phyloP scores from a whole-genome alignment of 2,888 invertebrate species.

The Camptogramma bilineatum region DNA sequence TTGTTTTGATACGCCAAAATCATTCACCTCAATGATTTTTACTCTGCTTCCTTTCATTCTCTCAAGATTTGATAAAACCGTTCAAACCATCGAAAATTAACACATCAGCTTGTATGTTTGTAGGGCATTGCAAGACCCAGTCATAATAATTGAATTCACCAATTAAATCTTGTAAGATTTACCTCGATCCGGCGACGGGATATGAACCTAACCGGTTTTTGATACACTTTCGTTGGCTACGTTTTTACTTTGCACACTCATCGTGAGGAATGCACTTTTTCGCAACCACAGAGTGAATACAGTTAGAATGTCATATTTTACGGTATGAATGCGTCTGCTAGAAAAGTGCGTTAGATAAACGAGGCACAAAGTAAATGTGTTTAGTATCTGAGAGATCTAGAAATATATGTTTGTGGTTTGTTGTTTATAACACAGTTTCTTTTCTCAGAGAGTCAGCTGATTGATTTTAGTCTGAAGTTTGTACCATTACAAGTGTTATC shows the following conservation, averaged over 20 bases:
- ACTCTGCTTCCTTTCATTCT: no score
- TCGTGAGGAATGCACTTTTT: constrained; percentile 64
- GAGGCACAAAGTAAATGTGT: no score
- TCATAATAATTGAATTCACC: constrained; percentile 27
- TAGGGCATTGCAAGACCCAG: constrained; percentile 18
- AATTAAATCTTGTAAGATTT: constrained; percentile 36
- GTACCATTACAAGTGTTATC: no score
- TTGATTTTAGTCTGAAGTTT: no score
- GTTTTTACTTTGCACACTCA: constrained; percentile 53
- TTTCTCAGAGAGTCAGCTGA: no score
- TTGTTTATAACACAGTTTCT: no score
- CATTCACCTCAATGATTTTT: no score
- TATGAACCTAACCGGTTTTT: constrained; percentile 50
- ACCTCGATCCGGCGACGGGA: constrained; percentile 37
- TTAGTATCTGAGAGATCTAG: no score
- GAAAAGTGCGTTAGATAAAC: neutral
- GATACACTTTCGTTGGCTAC: constrained; percentile 64
- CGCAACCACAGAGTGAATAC: constrained; percentile 48
- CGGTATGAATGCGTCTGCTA: neutral
- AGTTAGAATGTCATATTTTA: neutral
- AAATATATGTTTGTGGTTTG: no score
- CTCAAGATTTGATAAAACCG: neutral
- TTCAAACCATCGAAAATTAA: neutral
- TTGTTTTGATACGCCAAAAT: no score
- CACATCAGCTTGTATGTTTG: constrained; percentile 11